Evolutionary conservation across 92 coral and sea anemone genomes (phyloP).

Genomic region (Actinostola sp.): DNA sequence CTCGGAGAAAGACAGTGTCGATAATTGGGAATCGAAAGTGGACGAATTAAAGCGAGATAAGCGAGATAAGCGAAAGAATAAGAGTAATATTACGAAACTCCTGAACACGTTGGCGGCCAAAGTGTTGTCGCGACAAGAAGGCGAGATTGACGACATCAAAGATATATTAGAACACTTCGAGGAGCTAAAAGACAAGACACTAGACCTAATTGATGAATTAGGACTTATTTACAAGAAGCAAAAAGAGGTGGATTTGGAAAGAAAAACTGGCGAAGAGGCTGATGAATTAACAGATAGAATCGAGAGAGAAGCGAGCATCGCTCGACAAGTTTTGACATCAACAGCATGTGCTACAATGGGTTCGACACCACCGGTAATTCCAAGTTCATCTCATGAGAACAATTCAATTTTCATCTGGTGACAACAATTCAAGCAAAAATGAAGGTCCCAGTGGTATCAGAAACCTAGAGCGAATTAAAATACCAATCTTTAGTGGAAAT

Average conservation of each 20-base stretch:
- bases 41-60: too few relatives aligned
- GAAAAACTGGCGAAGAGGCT: not conserved
- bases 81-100: not conserved
- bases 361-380: too few relatives aligned
- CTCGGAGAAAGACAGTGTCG: too few relatives aligned
- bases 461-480: slow-evolving; percentile 39
- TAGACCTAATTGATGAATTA: not conserved
- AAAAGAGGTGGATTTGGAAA: not conserved
- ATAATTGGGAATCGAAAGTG: too few relatives aligned
- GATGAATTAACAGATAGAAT: not conserved
- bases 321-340: not conserved
- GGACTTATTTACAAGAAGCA: not conserved
- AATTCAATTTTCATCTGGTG: too few relatives aligned
- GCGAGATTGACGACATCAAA: not conserved
- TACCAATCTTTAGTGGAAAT: slow-evolving; percentile 50
- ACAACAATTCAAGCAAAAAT: too few relatives aligned
- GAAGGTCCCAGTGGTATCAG: not conserved
- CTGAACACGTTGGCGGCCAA: not conserved
- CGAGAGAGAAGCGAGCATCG: not conserved
- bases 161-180: not conserved
- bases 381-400: too few relatives aligned
- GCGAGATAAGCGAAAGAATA: not conserved
- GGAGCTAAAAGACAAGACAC: not conserved
- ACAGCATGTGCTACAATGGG: too few relatives aligned
- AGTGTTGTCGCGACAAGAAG: not conserved